These are phyloP conservation scores for Drosophila colorata DNA, from an alignment of 2,888 invertebrate genomes.

Conservation along the genomic window DNA sequence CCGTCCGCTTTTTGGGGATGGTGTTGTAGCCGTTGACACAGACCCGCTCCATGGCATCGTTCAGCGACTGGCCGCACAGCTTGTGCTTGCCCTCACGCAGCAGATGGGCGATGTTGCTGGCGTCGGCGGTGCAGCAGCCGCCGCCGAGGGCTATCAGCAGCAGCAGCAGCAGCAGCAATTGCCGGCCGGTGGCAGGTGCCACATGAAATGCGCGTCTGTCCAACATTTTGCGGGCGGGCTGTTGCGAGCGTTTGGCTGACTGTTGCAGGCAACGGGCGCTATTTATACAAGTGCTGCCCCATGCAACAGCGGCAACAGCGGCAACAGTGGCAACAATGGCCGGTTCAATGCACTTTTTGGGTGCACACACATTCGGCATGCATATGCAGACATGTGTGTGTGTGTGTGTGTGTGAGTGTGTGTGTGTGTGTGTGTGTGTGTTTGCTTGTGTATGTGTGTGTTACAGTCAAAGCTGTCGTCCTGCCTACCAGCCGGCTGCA, in stretches of 20 bases:
- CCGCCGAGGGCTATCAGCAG: constrained; percentile 25
- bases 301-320: constrained; percentile 13
- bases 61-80: constrained; percentile 67
- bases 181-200: constrained; percentile 23
- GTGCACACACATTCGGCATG: constrained; percentile 40
- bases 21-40: constrained; percentile 69
- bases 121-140: constrained; percentile 10
- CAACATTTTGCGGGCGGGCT: constrained; percentile 55
- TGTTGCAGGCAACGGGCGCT: constrained; percentile 38
- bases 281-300: constrained; percentile 55
- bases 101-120: constrained; percentile 27
- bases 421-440: no score
- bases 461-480: no score
- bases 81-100: constrained; percentile 60
- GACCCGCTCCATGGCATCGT: constrained; percentile 61
- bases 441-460: no score
- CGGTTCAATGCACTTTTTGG: constrained; percentile 74
- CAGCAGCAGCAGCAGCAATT: constrained; percentile 19
- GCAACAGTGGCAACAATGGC: constrained; percentile 3
- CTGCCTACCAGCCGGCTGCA: constrained; percentile 2
- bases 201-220: constrained; percentile 36
- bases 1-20: constrained; percentile 36
- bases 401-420: no score
- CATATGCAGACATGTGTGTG: constrained; percentile 1
- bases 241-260: constrained; percentile 27